phyloP scores from a whole-genome alignment of 2,888 invertebrate genomes.

The Lottia gigantea region DNA sequence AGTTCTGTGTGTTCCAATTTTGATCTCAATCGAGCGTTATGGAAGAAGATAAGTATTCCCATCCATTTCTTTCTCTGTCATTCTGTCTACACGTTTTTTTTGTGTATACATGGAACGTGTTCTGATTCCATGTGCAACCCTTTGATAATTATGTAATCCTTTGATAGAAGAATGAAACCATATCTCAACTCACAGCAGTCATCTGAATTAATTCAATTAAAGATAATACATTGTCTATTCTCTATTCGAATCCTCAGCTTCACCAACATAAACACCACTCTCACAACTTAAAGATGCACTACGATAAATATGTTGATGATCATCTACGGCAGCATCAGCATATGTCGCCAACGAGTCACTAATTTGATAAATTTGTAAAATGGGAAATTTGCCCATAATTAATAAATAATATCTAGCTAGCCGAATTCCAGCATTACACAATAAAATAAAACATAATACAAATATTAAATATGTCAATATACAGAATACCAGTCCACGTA shows the following conservation, averaged over 20 bases:
- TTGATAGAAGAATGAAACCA: too few species aligned
- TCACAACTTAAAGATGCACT: conserved; percentile 59
- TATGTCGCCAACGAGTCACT: conserved; percentile 23
- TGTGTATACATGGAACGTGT: too few species aligned
- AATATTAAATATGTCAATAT: conserved; percentile 43
- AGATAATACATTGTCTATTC: conserved; percentile 20
- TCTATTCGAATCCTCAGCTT: conserved; percentile 30
- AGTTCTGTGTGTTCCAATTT: too few species aligned
- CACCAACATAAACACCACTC: conserved; percentile 55
- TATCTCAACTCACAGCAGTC: too few species aligned
- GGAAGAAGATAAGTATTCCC: too few species aligned
- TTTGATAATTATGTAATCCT: too few species aligned
- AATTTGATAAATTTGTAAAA: conserved; percentile 38
- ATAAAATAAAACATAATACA: conserved; percentile 42
- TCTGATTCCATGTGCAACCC: too few species aligned
- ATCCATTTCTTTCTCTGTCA: too few species aligned
- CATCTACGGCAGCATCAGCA: conserved; percentile 16
- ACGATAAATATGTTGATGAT: conserved; percentile 44
- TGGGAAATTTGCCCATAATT: conserved; percentile 43
- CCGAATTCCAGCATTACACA: conserved; percentile 50
- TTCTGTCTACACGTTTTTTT: too few species aligned
- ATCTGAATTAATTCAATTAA: too few species aligned
- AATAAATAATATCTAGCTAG: conserved; percentile 49
- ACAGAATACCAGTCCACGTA: conserved; percentile 43
- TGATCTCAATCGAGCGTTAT: too few species aligned